These are phyloP conservation scores for Hyperoplus lanceolatus DNA, from an alignment of 2,797 vertebrate species.

Conservation along the genomic window DNA sequence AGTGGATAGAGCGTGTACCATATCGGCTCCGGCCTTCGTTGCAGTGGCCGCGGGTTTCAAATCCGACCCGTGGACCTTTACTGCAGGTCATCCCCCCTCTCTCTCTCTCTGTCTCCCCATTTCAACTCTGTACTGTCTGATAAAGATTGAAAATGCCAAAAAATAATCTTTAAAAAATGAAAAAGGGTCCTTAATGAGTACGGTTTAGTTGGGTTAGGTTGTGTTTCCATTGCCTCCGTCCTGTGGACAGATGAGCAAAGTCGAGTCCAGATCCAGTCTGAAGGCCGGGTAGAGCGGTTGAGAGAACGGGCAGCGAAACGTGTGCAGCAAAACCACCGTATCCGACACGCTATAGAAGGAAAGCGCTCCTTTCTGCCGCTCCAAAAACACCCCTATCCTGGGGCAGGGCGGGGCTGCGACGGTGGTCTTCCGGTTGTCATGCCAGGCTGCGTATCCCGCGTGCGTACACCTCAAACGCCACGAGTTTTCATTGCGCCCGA, in stretches of 20 bases:
- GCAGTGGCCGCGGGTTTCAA: too few species aligned
- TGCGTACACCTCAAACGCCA: slow-evolving; percentile 83
- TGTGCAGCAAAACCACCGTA: slow-evolving; percentile 79
- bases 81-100: too few species aligned
- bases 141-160: too few species aligned
- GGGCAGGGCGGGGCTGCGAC: slow-evolving; percentile 80
- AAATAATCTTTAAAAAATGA: neutral
- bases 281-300: slow-evolving; percentile 86
- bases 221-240: slow-evolving; percentile 41
- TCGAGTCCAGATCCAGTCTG: slow-evolving; percentile 83
- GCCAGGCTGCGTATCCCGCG: slow-evolving; percentile 82
- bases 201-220: neutral
- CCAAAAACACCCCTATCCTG: slow-evolving; percentile 81
- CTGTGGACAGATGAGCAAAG: slow-evolving; percentile 73
- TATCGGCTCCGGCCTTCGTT: too few species aligned
- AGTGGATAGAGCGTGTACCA: too few species aligned
- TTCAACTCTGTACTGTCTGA: too few species aligned
- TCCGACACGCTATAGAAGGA: slow-evolving; percentile 84
- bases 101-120: too few species aligned
- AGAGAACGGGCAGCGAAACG: slow-evolving; percentile 77
- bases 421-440: slow-evolving; percentile 81
- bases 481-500: slow-evolving; percentile 83
- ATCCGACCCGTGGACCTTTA: too few species aligned
- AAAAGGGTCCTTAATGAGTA: neutral
- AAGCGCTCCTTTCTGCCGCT: slow-evolving; percentile 78